Base-by-base conservation (phyloP, 2,888 invertebrate species). In the Papilio protenor region DNA sequence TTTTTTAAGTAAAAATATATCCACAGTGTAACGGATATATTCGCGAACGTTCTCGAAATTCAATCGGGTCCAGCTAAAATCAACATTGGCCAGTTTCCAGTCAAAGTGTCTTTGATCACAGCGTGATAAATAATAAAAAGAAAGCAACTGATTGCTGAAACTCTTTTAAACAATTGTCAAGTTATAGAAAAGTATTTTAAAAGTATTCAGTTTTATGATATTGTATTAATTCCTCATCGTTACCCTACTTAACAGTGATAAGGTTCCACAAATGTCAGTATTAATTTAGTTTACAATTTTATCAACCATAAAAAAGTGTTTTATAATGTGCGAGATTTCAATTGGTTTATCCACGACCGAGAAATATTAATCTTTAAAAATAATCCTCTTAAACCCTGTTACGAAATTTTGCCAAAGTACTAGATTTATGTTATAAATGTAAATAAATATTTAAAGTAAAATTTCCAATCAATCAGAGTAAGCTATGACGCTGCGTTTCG, bases 21-120 rank as follows among this genome's bases (percentile, higher is more conserved):
- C 12, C 45, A 45, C 66, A n/a, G 45, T 21, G 66, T 45, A 69
- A 45, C 45, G 45, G 21, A 69, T 69, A 69, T 66, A 40, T 66
- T 45, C 45, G 66, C 45, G 40, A 21, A 69, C n/a, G 45, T 47
- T 59, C 23, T 14, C 21, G 73, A 73, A 45, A 61, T 73, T 73
- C 47, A 49, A 73, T 73, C 57, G 57, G 45, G 5, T 57, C 14
- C 6, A 40, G 21, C 21, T 59, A 59, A 73, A 59, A 21, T 73
- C 45, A 73, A 59, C 47, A 73, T 73, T 73, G 73, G 73, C 59
- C 73, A 45, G 73, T 73, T 73, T 73, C 73, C 73, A 73, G 59
- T 73, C 57, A 61, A 73, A 73, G 73, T 73, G 73, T 73, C 59
- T 73, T 73, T 59, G 59, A 73, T 59, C 45, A n/a, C 55, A 52